These are phyloP conservation scores for Cheilosia variabilis DNA, from an alignment of 2,888 invertebrate species.

Conservation along the genomic window DNA sequence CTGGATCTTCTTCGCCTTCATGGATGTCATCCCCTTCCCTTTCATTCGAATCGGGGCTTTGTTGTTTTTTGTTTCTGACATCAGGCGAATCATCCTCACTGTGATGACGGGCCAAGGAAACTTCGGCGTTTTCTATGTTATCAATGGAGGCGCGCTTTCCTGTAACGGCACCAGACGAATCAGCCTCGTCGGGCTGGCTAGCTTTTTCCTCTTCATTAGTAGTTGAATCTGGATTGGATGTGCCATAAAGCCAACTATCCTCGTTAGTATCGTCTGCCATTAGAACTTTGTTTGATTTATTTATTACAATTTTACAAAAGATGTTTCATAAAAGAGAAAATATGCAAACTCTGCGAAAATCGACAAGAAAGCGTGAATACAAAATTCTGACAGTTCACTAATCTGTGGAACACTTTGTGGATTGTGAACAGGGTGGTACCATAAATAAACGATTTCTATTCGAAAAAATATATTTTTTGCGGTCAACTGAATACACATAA, in stretches of 20 bases:
- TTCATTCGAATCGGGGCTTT: conserved; percentile 76
- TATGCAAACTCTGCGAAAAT: conserved; percentile 46
- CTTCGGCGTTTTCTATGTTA: conserved; percentile 77
- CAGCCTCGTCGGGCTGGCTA: conserved; percentile 72
- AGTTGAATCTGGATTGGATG: conserved; percentile 86
- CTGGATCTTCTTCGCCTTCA: conserved; percentile 80
- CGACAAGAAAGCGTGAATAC: conserved; percentile 64
- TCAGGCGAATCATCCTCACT: conserved; percentile 76
- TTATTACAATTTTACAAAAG: conserved; percentile 31
- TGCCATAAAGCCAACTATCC: conserved; percentile 95
- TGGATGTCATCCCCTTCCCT: conserved; percentile 74
- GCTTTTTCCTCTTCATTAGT: conserved; percentile 79
- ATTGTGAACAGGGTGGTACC: conserved; percentile 22
- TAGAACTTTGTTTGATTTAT: conserved; percentile 30
- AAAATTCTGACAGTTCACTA: conserved; percentile 51
- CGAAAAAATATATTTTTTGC: too few relatives aligned
- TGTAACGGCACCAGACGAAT: conserved; percentile 80
- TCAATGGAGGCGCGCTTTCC: conserved; percentile 67
- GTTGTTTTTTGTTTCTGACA: conserved; percentile 72
- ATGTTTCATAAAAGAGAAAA: conserved; percentile 17
- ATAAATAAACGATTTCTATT: not conserved
- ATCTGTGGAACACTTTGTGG: conserved; percentile 32
- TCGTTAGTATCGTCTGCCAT: conserved; percentile 90
- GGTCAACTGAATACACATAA: too few relatives aligned
- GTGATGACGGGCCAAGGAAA: conserved; percentile 63